Conservation (phyloP, 2,888 invertebrate genomes). For the Drosophila quinaria region DNA sequence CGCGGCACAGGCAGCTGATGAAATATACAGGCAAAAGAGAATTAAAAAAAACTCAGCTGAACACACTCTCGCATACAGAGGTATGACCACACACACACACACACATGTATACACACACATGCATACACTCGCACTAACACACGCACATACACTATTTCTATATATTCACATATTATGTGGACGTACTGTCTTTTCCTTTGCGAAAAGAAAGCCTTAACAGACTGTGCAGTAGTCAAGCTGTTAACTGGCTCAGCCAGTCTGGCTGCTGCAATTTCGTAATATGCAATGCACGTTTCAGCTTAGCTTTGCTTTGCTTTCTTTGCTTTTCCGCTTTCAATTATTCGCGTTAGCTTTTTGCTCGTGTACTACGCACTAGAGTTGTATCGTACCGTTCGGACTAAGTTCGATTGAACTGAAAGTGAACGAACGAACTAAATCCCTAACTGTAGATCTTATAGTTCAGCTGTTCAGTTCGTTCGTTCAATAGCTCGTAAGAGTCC, state of each 20-base stretch:
- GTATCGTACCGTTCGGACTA: too few relatives aligned
- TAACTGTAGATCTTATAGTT: too few relatives aligned
- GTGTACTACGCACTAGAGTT: slow-evolving; percentile 62
- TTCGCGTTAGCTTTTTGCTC: slow-evolving; percentile 57
- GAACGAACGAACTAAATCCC: too few relatives aligned
- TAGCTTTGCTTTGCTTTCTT: slow-evolving; percentile 37
- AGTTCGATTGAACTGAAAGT: too few relatives aligned
- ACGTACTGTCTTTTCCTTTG: slow-evolving; percentile 34
- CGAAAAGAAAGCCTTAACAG: neutral
- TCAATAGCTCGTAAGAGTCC: too few relatives aligned
- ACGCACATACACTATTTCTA: slow-evolving; percentile 44
- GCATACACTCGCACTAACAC: slow-evolving; percentile 1
- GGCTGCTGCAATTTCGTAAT: slow-evolving; percentile 65
- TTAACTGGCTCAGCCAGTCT: slow-evolving; percentile 46
- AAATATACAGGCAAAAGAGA: slow-evolving; percentile 42
- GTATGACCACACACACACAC: neutral
- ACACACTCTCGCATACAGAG: slow-evolving; percentile 13
- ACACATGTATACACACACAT: slow-evolving; percentile 1
- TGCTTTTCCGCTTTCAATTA: slow-evolving; percentile 54
- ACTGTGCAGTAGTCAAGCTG: slow-evolving; percentile 29
- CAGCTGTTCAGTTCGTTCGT: too few relatives aligned
- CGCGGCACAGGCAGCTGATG: slow-evolving; percentile 51
- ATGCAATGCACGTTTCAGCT: slow-evolving; percentile 60
- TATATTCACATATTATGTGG: slow-evolving; percentile 49
- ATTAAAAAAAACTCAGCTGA: slow-evolving; percentile 58